phyloP scores from a whole-genome alignment of 1,140 invertebrate species.

The Euwallacea fornicatus region DNA sequence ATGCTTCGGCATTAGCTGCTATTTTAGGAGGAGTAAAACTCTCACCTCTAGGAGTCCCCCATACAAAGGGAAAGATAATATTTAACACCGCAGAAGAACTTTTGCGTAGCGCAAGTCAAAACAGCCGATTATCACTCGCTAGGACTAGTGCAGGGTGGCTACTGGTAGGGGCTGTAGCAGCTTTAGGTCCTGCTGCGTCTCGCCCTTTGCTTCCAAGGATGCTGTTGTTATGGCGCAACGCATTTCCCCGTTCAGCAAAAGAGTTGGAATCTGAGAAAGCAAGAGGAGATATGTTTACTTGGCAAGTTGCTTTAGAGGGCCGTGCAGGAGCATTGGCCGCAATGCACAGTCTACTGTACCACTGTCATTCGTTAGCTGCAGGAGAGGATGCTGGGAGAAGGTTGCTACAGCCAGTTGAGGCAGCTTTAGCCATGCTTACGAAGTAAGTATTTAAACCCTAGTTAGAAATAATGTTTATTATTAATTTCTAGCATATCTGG shows the following conservation, averaged over 20 bases:
- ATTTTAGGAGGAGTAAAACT: constrained; percentile 88
- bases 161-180: constrained; percentile 95
- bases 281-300: constrained; percentile 96
- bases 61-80: constrained; percentile 94
- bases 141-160: constrained; percentile 97
- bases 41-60: constrained; percentile 93
- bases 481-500: constrained; percentile 68
- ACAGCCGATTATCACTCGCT: constrained; percentile 90
- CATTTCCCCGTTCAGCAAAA: constrained; percentile 93
- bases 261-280: constrained; percentile 97
- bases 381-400: constrained; percentile 89
- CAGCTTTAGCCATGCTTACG: constrained; percentile 89
- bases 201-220: constrained; percentile 87
- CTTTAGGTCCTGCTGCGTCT: constrained; percentile 86
- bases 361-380: constrained; percentile 87
- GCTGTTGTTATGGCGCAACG: constrained; percentile 95
- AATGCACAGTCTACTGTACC: constrained; percentile 89
- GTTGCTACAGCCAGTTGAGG: constrained; percentile 85
- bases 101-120: constrained; percentile 94
- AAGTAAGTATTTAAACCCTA: constrained; percentile 68
- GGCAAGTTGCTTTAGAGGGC: constrained; percentile 97
- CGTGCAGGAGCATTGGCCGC: constrained; percentile 93
- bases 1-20: constrained; percentile 90
- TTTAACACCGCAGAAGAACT: constrained; percentile 98
- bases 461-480: neutral